Evolutionary conservation across 2,797 vertebrate species (phyloP), one percentile per base, ranked within the genome.

Genomic region (Bradypodion ventrale): DNA sequence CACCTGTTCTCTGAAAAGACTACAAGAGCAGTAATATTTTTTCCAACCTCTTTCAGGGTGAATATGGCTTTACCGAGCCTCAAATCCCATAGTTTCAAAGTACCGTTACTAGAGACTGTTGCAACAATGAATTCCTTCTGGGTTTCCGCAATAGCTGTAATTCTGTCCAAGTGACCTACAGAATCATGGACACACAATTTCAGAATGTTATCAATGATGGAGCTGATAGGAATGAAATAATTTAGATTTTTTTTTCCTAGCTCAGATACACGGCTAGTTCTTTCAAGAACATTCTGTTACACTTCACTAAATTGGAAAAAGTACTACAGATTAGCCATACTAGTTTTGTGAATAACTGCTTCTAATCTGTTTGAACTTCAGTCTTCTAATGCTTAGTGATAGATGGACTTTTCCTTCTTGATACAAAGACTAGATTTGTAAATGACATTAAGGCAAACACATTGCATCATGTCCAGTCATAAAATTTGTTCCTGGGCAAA

Each of bases 31-130:
- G 93, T 90, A 9, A 94, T 91, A 75, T 93, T 42, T 73, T 78
- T 85, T 35, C 84, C 92, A 37, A 75, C 82, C 62, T 62, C 85
- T 49, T 88, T 79, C 63, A 96, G 85, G 23, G 91, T 93, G 75
- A 86, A 91, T 49, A 93, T 83, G 3, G 90, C 88, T 52, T 90
- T 89, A 44, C 91, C 87, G 46, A 69, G 77, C 40, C 82, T 88
- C 81, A 96, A 83, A 90, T 94, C 93, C 96, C 96, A 96, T 29
- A 96, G 70, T 87, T 94, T 95, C 73, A 96, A 73, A 44, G 91
- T 94, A 40, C 95, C 93, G 86, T 96, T 94, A 12, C 62, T 84
- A 52, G 94, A 95, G 46, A 94, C 92, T 40, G 95, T 95, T 63
- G 95, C 87, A 56, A 75, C 89, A 56, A 84, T 79, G 3, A 90